Percentiles rank a stretch among this genome's conserved stretches.
These are phyloP conservation scores for Nothobranchius kuhntae DNA, from an alignment of 2,113 vertebrate genomes.

Conservation along the genomic window DNA sequence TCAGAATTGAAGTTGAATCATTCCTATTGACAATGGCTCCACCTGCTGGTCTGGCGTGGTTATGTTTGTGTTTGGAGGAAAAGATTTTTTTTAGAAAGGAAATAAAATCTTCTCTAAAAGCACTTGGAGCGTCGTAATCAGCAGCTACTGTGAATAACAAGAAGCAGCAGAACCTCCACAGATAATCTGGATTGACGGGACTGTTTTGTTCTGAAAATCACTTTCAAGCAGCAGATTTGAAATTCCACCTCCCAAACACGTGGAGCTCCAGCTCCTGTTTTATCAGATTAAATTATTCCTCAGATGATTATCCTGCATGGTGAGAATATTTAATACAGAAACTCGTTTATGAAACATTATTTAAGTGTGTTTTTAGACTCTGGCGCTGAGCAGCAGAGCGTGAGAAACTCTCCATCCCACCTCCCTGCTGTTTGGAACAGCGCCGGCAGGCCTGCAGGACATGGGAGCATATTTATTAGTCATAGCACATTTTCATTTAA, in stretches of 20 bases:
- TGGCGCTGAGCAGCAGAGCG: constrained; percentile 25
- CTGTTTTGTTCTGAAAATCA: too few relatives aligned
- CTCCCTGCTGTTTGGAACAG: constrained; percentile 1
- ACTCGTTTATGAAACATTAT: constrained; percentile 59
- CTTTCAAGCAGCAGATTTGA: too few relatives aligned
- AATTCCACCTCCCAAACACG: neutral
- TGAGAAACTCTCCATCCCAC: constrained; percentile 11
- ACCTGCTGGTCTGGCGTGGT: neutral
- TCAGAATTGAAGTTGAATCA: too few relatives aligned
- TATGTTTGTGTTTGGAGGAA: neutral
- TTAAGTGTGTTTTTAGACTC: constrained; percentile 52
- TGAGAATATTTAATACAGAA: constrained; percentile 71
- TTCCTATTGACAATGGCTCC: too few relatives aligned
- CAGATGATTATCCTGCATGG: constrained; percentile 76
- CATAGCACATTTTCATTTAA: constrained; percentile 65
- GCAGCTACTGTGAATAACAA: constrained; percentile 42
- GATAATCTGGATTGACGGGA: constrained; percentile 3
- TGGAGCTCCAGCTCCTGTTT: neutral
- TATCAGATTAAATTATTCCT: constrained; percentile 75
- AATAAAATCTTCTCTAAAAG: neutral
- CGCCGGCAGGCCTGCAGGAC: constrained; percentile 29
- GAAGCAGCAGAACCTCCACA: constrained; percentile 7
- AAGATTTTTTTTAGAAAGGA: neutral
- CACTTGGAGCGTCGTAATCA: neutral
- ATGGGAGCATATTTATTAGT: constrained; percentile 70